These are phyloP conservation scores for Kryphioiulus occultus DNA, from an alignment of 2,888 invertebrate species.

Conservation along the genomic window DNA sequence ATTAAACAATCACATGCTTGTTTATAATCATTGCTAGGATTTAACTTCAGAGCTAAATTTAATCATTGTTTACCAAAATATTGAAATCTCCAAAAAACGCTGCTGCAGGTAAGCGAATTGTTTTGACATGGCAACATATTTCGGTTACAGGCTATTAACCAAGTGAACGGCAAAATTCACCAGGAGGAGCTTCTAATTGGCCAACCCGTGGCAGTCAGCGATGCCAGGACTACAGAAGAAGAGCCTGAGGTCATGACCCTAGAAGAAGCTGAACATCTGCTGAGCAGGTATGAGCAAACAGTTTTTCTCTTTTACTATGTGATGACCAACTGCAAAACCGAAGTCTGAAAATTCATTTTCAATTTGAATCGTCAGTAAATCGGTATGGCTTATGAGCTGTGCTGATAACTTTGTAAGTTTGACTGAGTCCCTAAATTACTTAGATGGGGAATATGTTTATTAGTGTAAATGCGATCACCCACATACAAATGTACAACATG, in stretches of 20 bases:
- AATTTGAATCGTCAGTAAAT: not conserved
- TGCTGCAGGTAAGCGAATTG: not conserved
- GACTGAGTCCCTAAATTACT: no score
- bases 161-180: slow-evolving; percentile 39
- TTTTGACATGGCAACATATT: not conserved
- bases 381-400: not conserved
- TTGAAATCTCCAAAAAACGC: not conserved
- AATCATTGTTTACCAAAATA: not conserved
- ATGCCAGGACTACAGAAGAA: slow-evolving; percentile 13
- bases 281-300: slow-evolving; percentile 74
- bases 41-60: not conserved
- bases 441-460: not conserved
- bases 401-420: no score
- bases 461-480: not conserved
- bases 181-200: slow-evolving; percentile 24
- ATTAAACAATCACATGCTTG: not conserved
- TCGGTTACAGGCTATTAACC: slow-evolving; percentile 18
- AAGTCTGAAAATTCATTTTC: not conserved
- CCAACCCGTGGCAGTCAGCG: not conserved
- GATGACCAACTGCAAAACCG: not conserved
- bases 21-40: not conserved
- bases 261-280: slow-evolving; percentile 84
- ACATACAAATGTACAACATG: not conserved
- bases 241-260: slow-evolving; percentile 74
- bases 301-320: not conserved